Evolutionary conservation across 2,113 vertebrate species (phyloP), one percentile per base, ranked within the genome.

Genomic region (Hippocampus abdominalis): DNA sequence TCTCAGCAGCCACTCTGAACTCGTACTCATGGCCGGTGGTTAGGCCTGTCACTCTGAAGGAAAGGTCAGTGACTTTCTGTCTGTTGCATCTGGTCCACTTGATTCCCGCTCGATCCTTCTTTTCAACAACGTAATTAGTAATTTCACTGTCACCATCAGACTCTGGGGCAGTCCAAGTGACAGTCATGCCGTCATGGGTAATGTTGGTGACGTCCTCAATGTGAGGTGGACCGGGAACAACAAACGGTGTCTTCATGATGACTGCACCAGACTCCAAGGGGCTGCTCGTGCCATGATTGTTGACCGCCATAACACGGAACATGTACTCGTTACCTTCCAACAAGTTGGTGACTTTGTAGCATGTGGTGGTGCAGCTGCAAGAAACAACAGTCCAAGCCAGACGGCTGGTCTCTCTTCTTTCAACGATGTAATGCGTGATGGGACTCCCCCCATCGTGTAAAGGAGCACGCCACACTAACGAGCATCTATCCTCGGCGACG

Each of bases 51-150:
- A 94, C 95, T 93, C 97, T 94, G 61, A 97, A 95, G 60, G 95
- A 92, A 63, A 98, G 85, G 82, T 99, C 97, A 77, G 95, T 97
- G 82, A 98, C 91, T 83, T 94, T 94, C 48, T 95, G 95, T 85
- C 98, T 96, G 88, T 95, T 99, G 85, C 97, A 99, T 91, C 97
- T 96, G 69, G 95, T 92, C 97, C 97, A 99, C 76, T 96, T 94
- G 71, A 99, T 93, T 82, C 97, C 97, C 73, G 91, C 86, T 91
- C 94, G 93, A 81, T 99, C 96, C 91, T 95, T 94, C 83, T 97
- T 99, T 88, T 99, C 97, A 72, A 99, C 90, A 16, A 95, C 92
- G 81, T 98, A 99, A 71, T 92, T 94, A 65, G 88, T 82, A 51
- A 98, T 96, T 84, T 98, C 95, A 90, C 93, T 98, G 64, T 96